A percentile compares a stretch with the other conserved stretches of the same genome.
Evolutionary conservation across 2,888 invertebrate genomes (phyloP).

Genomic region (Iselma pallidipennis): DNA sequence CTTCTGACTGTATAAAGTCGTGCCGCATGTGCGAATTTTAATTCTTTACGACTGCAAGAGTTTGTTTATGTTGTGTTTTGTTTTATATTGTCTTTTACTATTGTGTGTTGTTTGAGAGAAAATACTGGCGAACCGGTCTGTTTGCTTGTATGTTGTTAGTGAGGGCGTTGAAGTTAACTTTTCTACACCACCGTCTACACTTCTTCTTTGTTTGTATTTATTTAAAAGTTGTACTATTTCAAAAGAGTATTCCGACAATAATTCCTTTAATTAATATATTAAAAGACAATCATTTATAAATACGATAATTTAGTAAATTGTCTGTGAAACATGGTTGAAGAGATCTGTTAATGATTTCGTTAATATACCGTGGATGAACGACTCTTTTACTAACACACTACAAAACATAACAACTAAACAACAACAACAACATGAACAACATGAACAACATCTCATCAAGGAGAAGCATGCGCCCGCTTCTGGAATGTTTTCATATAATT

Average conservation of each 20-base stretch:
- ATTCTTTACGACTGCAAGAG: slow-evolving; percentile 46
- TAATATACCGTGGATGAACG: slow-evolving; percentile 11
- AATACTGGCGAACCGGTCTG: slow-evolving; percentile 14
- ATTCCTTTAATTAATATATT: background rate
- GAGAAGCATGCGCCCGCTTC: slow-evolving; percentile 10
- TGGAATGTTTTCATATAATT: slow-evolving; percentile 38
- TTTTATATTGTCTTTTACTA: slow-evolving; percentile 47
- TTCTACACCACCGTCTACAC: slow-evolving; percentile 18
- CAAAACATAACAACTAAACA: slow-evolving; percentile 3
- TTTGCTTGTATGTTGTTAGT: slow-evolving; percentile 3
- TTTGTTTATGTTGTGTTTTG: slow-evolving; percentile 54
- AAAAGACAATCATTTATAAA: background rate
- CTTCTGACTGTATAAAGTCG: too few relatives aligned
- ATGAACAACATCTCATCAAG: background rate
- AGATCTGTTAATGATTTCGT: slow-evolving; percentile 34
- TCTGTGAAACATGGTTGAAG: slow-evolving; percentile 30
- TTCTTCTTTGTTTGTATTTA: slow-evolving; percentile 9
- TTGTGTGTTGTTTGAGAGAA: slow-evolving; percentile 1
- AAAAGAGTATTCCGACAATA: too few relatives aligned
- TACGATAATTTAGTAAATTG: slow-evolving; percentile 30
- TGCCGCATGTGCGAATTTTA: slow-evolving; percentile 55
- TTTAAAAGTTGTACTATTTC: background rate
- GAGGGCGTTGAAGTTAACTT: slow-evolving; percentile 13
- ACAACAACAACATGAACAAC: background rate
- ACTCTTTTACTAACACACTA: slow-evolving; percentile 8